A percentile compares a stretch with the other conserved stretches of the same genome.
Evolutionary conservation across 2,797 vertebrate genomes (phyloP).

Genomic region (Lateolabrax maculatus): DNA sequence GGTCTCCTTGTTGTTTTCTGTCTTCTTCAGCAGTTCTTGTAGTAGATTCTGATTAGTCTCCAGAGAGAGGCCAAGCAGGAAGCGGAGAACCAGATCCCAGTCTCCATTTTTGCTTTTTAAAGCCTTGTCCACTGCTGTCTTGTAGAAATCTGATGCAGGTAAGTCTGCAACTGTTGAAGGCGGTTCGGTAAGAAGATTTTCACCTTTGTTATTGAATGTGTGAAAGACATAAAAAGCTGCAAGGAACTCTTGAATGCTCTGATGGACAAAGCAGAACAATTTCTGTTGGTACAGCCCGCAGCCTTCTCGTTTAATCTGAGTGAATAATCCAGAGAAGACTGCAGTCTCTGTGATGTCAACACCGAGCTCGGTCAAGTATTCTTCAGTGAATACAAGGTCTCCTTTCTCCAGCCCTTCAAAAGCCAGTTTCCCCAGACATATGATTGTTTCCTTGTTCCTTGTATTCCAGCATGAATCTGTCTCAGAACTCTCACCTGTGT

Average conservation of each 20-base stretch:
- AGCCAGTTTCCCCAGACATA: constrained; percentile 53
- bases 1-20: not conserved
- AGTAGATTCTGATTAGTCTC: constrained; percentile 48
- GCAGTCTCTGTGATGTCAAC: constrained; percentile 31
- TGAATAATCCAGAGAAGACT: constrained; percentile 63
- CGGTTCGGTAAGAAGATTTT: constrained; percentile 8
- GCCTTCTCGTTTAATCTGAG: constrained; percentile 39
- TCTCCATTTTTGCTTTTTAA: constrained; percentile 38
- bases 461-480: constrained; percentile 30
- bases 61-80: constrained; percentile 65
- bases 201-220: not conserved
- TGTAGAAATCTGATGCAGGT: constrained; percentile 37
- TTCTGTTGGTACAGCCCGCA: accelerated
- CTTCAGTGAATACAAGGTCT: constrained; percentile 40
- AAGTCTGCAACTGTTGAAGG: not conserved
- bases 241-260: constrained; percentile 68
- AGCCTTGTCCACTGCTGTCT: constrained; percentile 54
- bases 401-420: constrained; percentile 36
- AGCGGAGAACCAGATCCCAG: constrained; percentile 72
- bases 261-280: constrained; percentile 54
- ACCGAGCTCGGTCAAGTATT: not conserved
- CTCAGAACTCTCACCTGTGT: constrained; percentile 7
- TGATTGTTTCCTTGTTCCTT: constrained; percentile 44
- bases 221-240: constrained; percentile 54
- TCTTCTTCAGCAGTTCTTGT: constrained; percentile 28